Evolutionary conservation across 2,888 invertebrate genomes (phyloP), one percentile per base, ranked within the genome.

Genomic region (Lycia hirtaria): DNA sequence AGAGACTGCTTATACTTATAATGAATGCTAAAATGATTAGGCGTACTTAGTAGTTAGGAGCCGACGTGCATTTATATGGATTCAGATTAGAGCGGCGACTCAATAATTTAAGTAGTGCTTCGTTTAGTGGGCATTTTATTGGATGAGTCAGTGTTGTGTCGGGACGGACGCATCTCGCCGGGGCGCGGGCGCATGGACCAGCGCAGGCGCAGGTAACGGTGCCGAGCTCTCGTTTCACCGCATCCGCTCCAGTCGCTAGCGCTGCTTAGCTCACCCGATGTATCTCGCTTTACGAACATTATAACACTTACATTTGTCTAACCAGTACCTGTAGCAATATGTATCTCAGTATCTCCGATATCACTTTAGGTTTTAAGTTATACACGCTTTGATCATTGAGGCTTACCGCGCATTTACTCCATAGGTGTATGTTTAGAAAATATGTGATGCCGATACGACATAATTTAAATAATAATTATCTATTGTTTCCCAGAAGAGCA

Each of bases 401-500:
- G 90, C 90, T 90, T 87, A 72, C 69, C 76, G 82, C 76, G 82
- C 90, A 90, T 90, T 89, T 89, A 89, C 62, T 77, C 86, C 85
- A 77, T 81, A 81, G 75, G 78, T 78, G 71, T 79, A 80, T 87
- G 83, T 81, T 83, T 81, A 70, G 71, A 80, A 78, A 79, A 76
- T 78, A 77, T 72, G 65, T 65, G 68, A 71, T 67, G 70, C 66
- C 64, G 61, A 70, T 71, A 65, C 62, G 68, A 57, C 73, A 60
- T 77, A 76, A 76, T 79, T 73, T 70, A n/a, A 71, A 75, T 74
- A 77, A 75, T 78, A 75, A 75, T 67, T 76, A 68, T 73, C 71
- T 77, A 79, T 78, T 81, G 77, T 81, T 65, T 59, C 57, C 63
- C 60, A 59, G 64, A 60, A 49, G 56, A 53, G 57, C 54, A 43